Evolutionary conservation across 1,140 invertebrate species (phyloP).

Genomic region (Halyomorpha halys): DNA sequence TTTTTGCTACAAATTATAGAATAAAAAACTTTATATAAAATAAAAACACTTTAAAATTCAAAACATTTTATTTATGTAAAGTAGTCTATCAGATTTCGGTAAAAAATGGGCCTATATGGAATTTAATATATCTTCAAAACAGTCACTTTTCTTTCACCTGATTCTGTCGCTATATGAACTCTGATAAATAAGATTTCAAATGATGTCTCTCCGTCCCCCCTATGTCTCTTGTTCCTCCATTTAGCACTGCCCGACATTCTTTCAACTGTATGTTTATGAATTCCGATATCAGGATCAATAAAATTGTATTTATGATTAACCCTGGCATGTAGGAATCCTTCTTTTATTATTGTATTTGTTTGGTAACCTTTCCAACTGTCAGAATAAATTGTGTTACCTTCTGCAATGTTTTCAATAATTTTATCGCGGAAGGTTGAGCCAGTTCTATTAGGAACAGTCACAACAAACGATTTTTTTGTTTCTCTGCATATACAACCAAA

Average conservation of each 20-base stretch:
- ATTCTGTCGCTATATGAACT: not conserved
- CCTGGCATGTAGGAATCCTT: not conserved
- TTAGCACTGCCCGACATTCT: not conserved
- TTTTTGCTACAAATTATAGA: no score
- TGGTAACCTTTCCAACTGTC: not conserved
- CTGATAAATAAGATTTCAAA: not conserved
- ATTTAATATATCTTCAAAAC: not conserved
- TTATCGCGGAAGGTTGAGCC: not conserved
- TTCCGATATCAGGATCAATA: not conserved
- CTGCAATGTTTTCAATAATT: not conserved
- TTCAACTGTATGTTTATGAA: not conserved
- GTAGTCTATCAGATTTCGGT: no score
- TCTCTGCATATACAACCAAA: not conserved
- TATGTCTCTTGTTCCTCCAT: slow-evolving; percentile 1
- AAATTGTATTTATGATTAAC: not conserved
- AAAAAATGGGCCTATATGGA: no score
- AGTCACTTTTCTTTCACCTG: slow-evolving; percentile 1
- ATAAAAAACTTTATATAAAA: no score
- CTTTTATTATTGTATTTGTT: not conserved
- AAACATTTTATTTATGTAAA: no score
- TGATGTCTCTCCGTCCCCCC: not conserved
- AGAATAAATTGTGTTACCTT: not conserved
- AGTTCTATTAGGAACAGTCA: not conserved
- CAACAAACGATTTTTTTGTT: not conserved
- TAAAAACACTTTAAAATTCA: no score